Base-by-base conservation (phyloP, 2,888 invertebrate genomes). In the Nomada ferruginata region DNA sequence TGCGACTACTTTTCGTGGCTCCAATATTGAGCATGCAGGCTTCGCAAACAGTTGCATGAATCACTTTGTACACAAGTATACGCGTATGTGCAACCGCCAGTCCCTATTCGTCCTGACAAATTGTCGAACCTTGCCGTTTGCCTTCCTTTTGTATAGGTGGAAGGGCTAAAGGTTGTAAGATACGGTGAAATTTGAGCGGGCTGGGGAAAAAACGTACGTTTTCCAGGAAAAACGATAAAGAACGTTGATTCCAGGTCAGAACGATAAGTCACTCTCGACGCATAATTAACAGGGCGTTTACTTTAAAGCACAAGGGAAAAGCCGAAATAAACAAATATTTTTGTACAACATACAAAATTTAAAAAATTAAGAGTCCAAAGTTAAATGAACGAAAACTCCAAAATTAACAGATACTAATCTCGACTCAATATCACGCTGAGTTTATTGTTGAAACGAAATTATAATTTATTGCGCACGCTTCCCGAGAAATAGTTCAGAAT, bases 71-170 rank as follows among this genome's bases (percentile, higher is more conserved):
- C 36, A 71, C 44, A 64, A 57, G 36, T 36, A 57, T 57, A 57
- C 55, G 66, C 55, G 57, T 74, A 72, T 53, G 26, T 55, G n/a
- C 52, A 50, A 52, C 55, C 47, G 44, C 1, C 42, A 57, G 71
- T 47, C 47, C 50, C 65, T 74, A 42, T 78, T 81, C 73, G 64
- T 69, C 65, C 66, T 82, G 82, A 87, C 88, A 88, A 89, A 89
- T 89, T 85, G 83, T 87, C 83, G 74, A 85, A 86, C 77, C 83
- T 80, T 82, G 73, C 55, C 72, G 50, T 83, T 87, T 81, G 77
- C 75, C 75, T 79, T 76, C 73, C 76, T 79, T 66, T 64, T 59
- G 66, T 65, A 79, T 80, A 87, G 82, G 79, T 87, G 72, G 73
- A 79, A 69, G 68, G 81, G 79, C 61, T 72, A 87, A 85, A 87